These are phyloP conservation scores for Malurus splendens DNA, from an alignment of 2,797 vertebrate genomes.

Conservation along the genomic window DNA sequence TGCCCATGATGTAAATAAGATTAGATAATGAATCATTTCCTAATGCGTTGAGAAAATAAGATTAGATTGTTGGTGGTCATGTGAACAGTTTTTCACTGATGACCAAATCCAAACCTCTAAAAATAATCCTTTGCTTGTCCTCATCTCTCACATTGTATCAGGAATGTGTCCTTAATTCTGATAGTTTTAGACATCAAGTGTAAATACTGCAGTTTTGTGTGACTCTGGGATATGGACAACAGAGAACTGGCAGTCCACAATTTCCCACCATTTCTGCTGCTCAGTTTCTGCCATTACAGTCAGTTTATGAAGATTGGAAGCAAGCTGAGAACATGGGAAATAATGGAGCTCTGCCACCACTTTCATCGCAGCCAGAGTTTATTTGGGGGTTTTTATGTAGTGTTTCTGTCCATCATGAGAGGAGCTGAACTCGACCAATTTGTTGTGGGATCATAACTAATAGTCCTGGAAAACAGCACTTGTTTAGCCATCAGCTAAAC, in stretches of 20 bases:
- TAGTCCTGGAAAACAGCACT: background rate
- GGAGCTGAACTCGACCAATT: background rate
- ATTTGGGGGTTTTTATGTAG: background rate
- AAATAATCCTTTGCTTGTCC: constrained; percentile 18
- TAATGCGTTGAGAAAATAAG: constrained; percentile 51
- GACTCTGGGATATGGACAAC: background rate
- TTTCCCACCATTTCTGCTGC: background rate
- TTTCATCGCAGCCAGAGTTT: background rate
- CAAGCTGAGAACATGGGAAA: background rate
- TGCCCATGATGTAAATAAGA: constrained; percentile 57
- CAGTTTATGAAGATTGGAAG: background rate
- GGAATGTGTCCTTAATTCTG: background rate
- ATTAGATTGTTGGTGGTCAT: constrained; percentile 40
- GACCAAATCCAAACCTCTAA: constrained; percentile 1
- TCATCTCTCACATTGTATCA: background rate
- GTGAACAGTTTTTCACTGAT: constrained; percentile 32
- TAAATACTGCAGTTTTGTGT: background rate
- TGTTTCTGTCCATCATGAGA: background rate
- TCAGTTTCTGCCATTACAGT: background rate
- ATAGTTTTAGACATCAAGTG: background rate
- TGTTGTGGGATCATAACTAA: background rate
- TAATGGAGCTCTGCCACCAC: background rate
- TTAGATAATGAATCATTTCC: constrained; percentile 63
- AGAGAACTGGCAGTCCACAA: background rate
- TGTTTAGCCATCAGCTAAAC: background rate